Base-by-base conservation (phyloP, 2,888 invertebrate genomes). In the Lasioglossum marginatum region DNA sequence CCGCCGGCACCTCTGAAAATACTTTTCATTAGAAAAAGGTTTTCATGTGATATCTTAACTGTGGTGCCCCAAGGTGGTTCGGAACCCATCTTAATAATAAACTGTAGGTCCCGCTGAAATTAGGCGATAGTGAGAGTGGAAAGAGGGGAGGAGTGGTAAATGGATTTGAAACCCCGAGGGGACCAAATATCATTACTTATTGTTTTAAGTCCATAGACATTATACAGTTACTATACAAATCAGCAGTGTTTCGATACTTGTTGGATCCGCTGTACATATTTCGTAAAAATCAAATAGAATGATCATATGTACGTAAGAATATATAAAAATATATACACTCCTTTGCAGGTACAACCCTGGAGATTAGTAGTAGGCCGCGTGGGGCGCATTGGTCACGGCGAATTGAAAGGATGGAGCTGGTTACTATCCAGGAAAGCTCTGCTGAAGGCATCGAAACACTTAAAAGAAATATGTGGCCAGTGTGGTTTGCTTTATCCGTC, bases 371-470 rank as follows among this genome's bases (percentile, higher is more conserved):
- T 99, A 27, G 99, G 99, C 12, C 96, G 99, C 75, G 97, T 99
- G 70, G 99, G 99, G 0, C 97, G 99, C 81, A 98, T 99, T 87
- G 99, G 99, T 0, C 99, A 99, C 94, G 99, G 99, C 40, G 99
- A 99, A 95, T 96, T 99, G 70, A 99, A 99, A 96, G 98, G 98
- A 27, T 99, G 99, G 99, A 98, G 98, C 93, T 98, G 98, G 96
- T 96, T 99, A 88, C 96, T 99, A 83, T 98, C 99, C 90, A 97
- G 98, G 90, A 99, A 98, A 95, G 98, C 99, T 94, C 96, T 99
- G 81, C 96, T 97, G 89, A 97, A 97, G 93, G 98, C 98, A 34
- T 98, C 98, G 82, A 97, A 97, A 93, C 97, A 97, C 94, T 96
- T 99, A 92, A 98, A 98, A 93, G 99, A 99, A 92, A 97, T 98